A percentile compares a stretch with the other conserved stretches of the same genome.
Conservation (phyloP, 1,140 invertebrate species). For the Mycetomoellerius zeteki region DNA sequence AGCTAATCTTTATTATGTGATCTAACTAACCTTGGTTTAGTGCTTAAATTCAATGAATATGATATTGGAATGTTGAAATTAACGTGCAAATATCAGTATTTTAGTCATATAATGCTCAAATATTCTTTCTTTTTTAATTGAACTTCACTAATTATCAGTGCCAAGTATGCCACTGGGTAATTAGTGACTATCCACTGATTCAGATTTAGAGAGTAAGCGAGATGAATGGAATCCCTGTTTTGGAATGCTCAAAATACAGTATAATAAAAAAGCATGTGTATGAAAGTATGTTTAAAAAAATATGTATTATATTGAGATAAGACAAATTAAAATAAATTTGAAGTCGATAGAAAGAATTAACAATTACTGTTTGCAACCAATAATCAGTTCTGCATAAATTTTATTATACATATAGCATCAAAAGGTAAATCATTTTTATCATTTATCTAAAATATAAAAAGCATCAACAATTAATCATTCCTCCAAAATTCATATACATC, state of each 20-base stretch:
- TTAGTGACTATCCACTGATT: too few relatives aligned
- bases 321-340: not conserved
- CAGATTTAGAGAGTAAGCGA: too few relatives aligned
- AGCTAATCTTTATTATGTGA: too few relatives aligned
- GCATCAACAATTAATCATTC: not conserved
- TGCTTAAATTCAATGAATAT: too few relatives aligned
- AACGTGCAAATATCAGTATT: too few relatives aligned
- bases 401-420: not conserved
- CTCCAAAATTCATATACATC: not conserved
- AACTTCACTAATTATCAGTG: too few relatives aligned
- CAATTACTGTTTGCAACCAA: too few relatives aligned
- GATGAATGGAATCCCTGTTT: conserved; percentile 58
- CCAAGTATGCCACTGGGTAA: too few relatives aligned
- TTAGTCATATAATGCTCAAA: too few relatives aligned
- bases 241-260: not conserved
- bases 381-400: not conserved
- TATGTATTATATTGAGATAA: not conserved
- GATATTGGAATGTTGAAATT: too few relatives aligned
- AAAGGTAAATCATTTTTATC: not conserved
- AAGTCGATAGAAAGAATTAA: not conserved
- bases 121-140: too few relatives aligned
- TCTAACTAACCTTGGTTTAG: too few relatives aligned
- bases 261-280: not conserved
- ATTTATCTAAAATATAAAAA: not conserved
- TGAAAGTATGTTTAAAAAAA: not conserved